phyloP scores from a whole-genome alignment of 2,888 invertebrate species.

The Apotomis capreana region DNA sequence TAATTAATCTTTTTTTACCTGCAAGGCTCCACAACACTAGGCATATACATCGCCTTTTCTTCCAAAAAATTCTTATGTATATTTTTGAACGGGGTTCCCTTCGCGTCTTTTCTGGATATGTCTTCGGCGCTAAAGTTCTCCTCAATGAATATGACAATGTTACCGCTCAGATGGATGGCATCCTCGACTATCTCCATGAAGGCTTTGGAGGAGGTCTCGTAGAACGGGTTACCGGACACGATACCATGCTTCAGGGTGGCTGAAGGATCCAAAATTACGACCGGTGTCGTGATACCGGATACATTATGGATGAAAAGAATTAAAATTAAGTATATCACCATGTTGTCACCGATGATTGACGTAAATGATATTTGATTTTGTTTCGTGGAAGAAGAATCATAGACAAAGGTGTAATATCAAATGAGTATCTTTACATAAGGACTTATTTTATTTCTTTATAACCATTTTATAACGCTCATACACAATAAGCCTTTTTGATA shows the following conservation, averaged over 20 bases:
- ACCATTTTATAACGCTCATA: no score
- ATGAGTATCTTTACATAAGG: no score
- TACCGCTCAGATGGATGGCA: conserved; percentile 50
- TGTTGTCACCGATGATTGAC: background rate
- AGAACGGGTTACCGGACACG: conserved; percentile 58
- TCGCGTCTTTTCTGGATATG: conserved; percentile 56
- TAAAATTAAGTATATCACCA: background rate
- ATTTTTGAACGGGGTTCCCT: conserved; percentile 59
- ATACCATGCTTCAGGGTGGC: background rate
- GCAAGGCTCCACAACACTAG: conserved; percentile 59
- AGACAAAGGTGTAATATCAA: no score
- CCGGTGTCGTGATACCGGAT: background rate
- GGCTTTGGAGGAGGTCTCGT: conserved; percentile 46
- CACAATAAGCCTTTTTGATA: no score
- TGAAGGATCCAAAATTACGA: background rate
- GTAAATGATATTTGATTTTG: background rate
- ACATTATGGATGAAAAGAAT: background rate
- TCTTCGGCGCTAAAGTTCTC: conserved; percentile 64
- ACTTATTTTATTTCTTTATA: no score
- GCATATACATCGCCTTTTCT: conserved; percentile 59
- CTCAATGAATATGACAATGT: conserved; percentile 64
- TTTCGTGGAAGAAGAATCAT: no score
- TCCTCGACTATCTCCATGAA: conserved; percentile 58
- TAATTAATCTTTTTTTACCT: no score
- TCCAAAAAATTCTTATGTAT: conserved; percentile 52